Evolutionary conservation across 1,140 invertebrate species (phyloP).

Genomic region (Drosophila rhopaloa): DNA sequence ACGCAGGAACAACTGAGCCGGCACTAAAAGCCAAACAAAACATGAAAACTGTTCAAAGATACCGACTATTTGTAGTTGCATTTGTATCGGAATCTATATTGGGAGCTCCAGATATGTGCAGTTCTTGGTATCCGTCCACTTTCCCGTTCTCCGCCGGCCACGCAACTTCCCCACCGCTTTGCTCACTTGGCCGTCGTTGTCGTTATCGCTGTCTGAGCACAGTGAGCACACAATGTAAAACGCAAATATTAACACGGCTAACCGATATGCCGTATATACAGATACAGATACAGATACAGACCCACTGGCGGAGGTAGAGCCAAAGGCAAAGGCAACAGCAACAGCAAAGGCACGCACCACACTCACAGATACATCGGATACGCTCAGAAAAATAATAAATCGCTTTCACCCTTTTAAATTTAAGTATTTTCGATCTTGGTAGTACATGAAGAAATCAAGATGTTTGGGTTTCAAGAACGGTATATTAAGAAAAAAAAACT

Average conservation of each 20-base stretch:
- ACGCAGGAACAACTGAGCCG: slow-evolving; percentile 58
- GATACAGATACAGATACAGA: slow-evolving; percentile 15
- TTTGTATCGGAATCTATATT: slow-evolving; percentile 17
- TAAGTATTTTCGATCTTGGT: no score
- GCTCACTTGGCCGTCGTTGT: slow-evolving; percentile 24
- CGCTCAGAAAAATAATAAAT: neutral
- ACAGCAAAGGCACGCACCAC: slow-evolving; percentile 16
- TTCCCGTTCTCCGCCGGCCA: neutral
- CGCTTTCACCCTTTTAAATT: no score
- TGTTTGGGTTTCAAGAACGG: no score
- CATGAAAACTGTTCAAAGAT: slow-evolving; percentile 70
- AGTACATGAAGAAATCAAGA: no score
- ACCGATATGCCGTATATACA: slow-evolving; percentile 62
- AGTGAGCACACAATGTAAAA: slow-evolving; percentile 75
- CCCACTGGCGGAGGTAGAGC: neutral
- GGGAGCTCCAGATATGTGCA: slow-evolving; percentile 11
- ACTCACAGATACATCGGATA: slow-evolving; percentile 7
- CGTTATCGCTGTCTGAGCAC: slow-evolving; percentile 53
- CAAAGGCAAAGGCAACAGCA: no score
- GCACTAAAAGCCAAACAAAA: slow-evolving; percentile 78
- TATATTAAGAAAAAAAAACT: no score
- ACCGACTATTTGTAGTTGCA: slow-evolving; percentile 32
- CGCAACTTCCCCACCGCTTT: neutral
- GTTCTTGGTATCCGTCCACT: slow-evolving; percentile 2
- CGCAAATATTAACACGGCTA: slow-evolving; percentile 77